phyloP scores from a whole-genome alignment of 2,888 invertebrate species.

The Cataglyphis rosenhaueri region DNA sequence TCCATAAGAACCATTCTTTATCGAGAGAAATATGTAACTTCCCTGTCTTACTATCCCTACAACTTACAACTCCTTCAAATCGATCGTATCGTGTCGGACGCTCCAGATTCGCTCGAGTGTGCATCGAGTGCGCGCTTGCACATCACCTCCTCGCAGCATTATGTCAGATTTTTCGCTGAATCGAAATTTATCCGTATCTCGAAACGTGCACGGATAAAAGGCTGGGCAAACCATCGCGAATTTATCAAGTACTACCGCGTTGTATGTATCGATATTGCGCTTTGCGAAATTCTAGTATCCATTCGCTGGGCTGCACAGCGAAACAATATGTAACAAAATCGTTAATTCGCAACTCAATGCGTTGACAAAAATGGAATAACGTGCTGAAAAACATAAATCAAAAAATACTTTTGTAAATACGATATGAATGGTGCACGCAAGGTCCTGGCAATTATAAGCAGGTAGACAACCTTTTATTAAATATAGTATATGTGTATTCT shows the following conservation, averaged over 20 bases:
- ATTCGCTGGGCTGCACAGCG: background rate
- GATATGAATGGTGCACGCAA: background rate
- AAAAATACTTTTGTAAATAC: constrained; percentile 12
- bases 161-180: constrained; percentile 58
- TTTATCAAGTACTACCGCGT: constrained; percentile 39
- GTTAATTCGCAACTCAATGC: constrained; percentile 22
- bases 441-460: background rate
- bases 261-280: constrained; percentile 17
- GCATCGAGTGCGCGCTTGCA: constrained; percentile 53
- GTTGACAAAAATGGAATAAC: constrained; percentile 1
- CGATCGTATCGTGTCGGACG: constrained; percentile 67
- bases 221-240: constrained; percentile 17
- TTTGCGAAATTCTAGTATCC: constrained; percentile 11
- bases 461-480: background rate
- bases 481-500: background rate
- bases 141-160: constrained; percentile 46
- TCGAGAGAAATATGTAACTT: constrained; percentile 31
- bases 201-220: constrained; percentile 43
- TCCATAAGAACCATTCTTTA: background rate
- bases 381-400: background rate
- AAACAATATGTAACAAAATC: constrained; percentile 7
- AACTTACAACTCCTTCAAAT: constrained; percentile 51
- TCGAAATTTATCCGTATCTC: constrained; percentile 52
- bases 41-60: constrained; percentile 19
- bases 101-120: constrained; percentile 62